Conservation (phyloP, 2,797 vertebrate genomes). For the Sebastes steindachneri region DNA sequence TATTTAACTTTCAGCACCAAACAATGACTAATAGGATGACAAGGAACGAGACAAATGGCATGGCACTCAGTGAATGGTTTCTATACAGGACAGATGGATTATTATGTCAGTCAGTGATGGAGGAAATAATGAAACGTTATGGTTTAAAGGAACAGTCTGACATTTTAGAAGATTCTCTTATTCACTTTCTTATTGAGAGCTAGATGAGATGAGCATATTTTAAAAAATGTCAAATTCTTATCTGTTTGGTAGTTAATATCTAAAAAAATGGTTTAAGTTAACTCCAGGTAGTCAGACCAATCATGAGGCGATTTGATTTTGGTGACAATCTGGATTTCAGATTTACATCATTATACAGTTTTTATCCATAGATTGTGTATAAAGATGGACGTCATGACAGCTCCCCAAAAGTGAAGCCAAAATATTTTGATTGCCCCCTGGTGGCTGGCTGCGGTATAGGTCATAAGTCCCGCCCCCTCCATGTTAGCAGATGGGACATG, state of each 20-base stretch:
- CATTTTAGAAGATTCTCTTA: neutral
- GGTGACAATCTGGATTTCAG: neutral
- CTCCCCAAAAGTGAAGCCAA: too few relatives aligned
- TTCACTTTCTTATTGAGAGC: neutral
- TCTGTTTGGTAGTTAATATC: too few relatives aligned
- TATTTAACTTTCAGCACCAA: neutral
- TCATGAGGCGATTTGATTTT: too few relatives aligned
- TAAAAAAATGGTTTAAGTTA: neutral
- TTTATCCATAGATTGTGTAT: too few relatives aligned
- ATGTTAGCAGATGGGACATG: too few relatives aligned
- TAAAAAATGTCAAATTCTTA: neutral
- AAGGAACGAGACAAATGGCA: neutral
- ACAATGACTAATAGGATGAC: constrained; percentile 1
- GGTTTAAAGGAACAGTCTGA: neutral
- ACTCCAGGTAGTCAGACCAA: neutral
- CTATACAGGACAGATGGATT: constrained; percentile 2
- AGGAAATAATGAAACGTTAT: neutral
- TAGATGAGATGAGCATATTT: neutral
- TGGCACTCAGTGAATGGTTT: neutral
- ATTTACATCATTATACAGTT: neutral
- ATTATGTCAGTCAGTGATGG: neutral
- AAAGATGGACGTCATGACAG: too few relatives aligned
- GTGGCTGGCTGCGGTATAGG: too few relatives aligned
- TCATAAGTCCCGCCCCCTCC: too few relatives aligned
- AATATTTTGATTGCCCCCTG: too few relatives aligned